Conservation (phyloP, 1,140 invertebrate genomes). For the Lutraria rhynchaena region DNA sequence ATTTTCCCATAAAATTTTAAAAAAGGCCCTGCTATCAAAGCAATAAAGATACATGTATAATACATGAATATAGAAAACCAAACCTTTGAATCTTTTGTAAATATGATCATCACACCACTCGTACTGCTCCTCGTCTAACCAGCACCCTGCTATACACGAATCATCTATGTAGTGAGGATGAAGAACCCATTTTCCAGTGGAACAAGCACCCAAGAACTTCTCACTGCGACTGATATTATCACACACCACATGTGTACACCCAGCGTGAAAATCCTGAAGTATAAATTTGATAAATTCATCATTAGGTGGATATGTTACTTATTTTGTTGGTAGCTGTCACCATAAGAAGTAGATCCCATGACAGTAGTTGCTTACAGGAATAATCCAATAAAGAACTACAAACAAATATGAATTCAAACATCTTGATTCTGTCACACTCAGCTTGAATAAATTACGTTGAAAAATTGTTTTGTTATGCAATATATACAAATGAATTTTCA, state of each 20-base stretch:
- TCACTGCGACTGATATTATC: constrained; percentile 67
- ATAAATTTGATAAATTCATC: constrained; percentile 1
- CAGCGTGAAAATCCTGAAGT: constrained; percentile 64
- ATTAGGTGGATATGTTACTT: not conserved
- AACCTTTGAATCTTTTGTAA: not conserved
- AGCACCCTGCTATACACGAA: constrained; percentile 48
- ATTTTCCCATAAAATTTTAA: too few species aligned
- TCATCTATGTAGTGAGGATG: constrained; percentile 61
- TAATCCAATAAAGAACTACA: not conserved
- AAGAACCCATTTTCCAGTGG: constrained; percentile 70
- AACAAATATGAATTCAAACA: not conserved
- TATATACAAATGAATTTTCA: too few species aligned
- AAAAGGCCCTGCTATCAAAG: too few species aligned
- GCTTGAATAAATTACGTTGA: not conserved
- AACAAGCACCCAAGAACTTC: constrained; percentile 71
- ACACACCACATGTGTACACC: constrained; percentile 70
- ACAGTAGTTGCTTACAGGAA: not conserved
- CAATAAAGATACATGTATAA: too few species aligned
- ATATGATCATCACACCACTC: constrained; percentile 64
- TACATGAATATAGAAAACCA: not conserved
- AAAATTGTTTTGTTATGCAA: too few species aligned
- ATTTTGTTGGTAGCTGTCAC: not conserved
- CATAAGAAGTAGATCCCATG: too few species aligned
- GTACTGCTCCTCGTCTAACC: constrained; percentile 68
- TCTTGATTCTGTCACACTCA: not conserved